phyloP scores from a whole-genome alignment of 2,113 vertebrate species.

The Alaudala cheleensis region DNA sequence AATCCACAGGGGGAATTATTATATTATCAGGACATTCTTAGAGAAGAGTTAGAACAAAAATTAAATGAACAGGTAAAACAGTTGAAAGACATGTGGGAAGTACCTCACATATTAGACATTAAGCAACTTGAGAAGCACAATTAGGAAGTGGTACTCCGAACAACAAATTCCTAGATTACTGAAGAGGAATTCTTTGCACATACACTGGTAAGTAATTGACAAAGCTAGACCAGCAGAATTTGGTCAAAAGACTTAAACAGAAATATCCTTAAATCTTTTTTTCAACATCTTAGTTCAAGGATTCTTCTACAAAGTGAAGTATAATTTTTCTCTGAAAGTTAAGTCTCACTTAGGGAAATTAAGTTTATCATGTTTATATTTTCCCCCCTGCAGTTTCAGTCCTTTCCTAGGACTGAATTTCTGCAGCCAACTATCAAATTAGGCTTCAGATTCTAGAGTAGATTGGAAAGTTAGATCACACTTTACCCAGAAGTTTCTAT shows the following conservation, averaged over 20 bases:
- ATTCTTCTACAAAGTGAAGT: neutral
- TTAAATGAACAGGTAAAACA: neutral
- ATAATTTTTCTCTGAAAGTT: neutral
- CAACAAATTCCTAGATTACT: neutral
- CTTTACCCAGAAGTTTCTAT: neutral
- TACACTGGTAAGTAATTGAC: neutral
- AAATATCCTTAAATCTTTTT: neutral
- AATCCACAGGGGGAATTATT: neutral
- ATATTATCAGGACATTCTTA: neutral
- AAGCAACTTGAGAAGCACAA: neutral
- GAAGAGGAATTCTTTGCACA: neutral
- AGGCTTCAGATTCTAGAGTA: neutral
- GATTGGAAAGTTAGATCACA: neutral
- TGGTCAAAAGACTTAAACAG: neutral
- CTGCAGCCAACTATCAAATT: neutral
- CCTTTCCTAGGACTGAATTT: neutral
- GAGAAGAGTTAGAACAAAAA: neutral
- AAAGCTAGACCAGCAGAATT: neutral
- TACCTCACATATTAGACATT: neutral
- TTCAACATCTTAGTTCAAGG: neutral
- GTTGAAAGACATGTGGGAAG: neutral
- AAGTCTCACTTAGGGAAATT: neutral
- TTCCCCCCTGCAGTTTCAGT: neutral
- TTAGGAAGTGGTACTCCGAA: neutral
- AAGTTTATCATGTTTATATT: neutral